Evolutionary conservation across 2,888 invertebrate genomes (phyloP).

Genomic region (Hydraecia micacea): DNA sequence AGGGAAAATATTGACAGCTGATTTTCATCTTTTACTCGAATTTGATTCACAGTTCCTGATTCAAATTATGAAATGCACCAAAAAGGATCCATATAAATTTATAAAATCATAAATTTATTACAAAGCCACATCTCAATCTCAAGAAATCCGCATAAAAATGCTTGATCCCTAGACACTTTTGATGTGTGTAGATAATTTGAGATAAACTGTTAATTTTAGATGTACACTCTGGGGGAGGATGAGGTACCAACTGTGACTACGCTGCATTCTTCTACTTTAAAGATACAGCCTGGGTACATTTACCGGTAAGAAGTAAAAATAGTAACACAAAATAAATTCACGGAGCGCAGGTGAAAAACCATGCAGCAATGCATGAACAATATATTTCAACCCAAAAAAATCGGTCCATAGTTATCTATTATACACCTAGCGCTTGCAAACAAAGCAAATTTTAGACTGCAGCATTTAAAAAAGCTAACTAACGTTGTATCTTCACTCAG

Average conservation of each 20-base stretch:
- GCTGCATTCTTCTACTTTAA: constrained; percentile 90
- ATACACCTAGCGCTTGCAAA: neutral
- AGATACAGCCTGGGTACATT: constrained; percentile 80
- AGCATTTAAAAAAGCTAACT: neutral
- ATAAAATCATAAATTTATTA: no score
- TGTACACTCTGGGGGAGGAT: constrained; percentile 91
- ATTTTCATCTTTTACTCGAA: no score
- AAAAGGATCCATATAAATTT: no score
- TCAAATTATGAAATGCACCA: no score
- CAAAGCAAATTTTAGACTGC: neutral
- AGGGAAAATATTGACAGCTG: no score
- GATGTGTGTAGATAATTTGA: neutral
- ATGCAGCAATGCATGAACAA: neutral
- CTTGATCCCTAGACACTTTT: no score
- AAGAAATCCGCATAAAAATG: no score
- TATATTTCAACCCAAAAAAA: neutral
- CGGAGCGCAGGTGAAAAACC: neutral
- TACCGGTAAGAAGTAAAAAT: constrained; percentile 72
- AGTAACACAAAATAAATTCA: neutral
- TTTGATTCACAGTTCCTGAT: no score
- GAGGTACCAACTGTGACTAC: constrained; percentile 93
- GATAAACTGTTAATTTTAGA: constrained; percentile 75
- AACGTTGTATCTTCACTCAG: constrained; percentile 75
- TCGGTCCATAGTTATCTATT: neutral
- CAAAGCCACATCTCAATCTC: no score